Conservation (phyloP, 1,140 invertebrate species). For the Anoplophora glabripennis region DNA sequence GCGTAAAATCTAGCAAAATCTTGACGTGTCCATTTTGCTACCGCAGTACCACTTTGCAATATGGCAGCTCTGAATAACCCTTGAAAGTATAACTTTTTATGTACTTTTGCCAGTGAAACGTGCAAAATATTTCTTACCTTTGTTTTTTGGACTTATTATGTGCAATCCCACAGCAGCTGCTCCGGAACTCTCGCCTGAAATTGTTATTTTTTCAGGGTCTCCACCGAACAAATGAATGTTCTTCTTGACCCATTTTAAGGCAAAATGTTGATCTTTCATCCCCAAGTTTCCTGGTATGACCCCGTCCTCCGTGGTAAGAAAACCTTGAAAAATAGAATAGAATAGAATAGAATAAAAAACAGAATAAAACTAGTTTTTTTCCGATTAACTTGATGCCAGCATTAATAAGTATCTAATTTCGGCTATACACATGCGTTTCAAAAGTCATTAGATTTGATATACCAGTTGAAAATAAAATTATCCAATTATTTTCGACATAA, state of each 20-base stretch:
- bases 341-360: no score
- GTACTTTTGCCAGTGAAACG: not conserved
- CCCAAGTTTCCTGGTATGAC: slow-evolving; percentile 1
- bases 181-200: slow-evolving; percentile 1
- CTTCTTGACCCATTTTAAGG: slow-evolving; percentile 7
- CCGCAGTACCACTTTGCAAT: not conserved
- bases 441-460: no score
- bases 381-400: no score
- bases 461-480: no score
- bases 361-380: no score
- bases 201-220: slow-evolving; percentile 1
- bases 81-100: not conserved
- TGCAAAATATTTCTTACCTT: not conserved
- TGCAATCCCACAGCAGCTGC: not conserved
- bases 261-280: slow-evolving; percentile 5
- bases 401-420: no score
- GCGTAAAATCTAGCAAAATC: not conserved
- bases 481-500: no score
- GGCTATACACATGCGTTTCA: no score
- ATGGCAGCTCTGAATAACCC: slow-evolving; percentile 7
- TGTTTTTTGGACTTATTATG: not conserved
- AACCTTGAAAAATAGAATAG: slow-evolving; percentile 2
- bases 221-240: slow-evolving; percentile 8
- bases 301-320: slow-evolving; percentile 1
- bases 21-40: not conserved